phyloP scores from a whole-genome alignment of 2,888 invertebrate species.

The Chrysotoxum bicinctum region DNA sequence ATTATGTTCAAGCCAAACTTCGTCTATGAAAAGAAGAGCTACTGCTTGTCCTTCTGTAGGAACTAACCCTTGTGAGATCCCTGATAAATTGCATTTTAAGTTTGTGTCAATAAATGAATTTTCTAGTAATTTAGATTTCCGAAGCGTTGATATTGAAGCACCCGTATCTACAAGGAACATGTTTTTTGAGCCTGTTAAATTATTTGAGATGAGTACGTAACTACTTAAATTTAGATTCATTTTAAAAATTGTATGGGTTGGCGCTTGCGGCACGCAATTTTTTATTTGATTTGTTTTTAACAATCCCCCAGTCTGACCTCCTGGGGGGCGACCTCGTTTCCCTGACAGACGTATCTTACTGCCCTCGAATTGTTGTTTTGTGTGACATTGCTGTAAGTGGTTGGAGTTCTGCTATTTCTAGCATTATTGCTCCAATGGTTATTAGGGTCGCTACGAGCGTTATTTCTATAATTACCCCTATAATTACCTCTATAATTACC shows the following conservation, averaged over 20 bases:
- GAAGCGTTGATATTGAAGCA: not conserved
- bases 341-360: not conserved
- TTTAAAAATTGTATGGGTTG: not conserved
- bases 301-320: too few species aligned
- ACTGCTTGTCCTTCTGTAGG: not conserved
- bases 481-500: not conserved
- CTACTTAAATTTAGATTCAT: not conserved
- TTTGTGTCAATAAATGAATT: not conserved
- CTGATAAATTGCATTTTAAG: not conserved
- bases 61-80: not conserved
- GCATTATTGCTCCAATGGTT: not conserved
- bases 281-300: too few species aligned
- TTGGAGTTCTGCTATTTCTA: not conserved
- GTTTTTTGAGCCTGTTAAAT: too few species aligned
- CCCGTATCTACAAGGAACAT: not conserved
- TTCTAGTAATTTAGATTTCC: not conserved
- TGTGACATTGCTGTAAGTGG: not conserved
- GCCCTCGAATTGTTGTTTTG: not conserved
- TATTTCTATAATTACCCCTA: too few species aligned
- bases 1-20: not conserved
- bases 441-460: not conserved
- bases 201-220: not conserved
- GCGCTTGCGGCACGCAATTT: too few species aligned
- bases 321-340: too few species aligned
- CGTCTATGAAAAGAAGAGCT: not conserved